phyloP scores from a whole-genome alignment of 2,888 invertebrate genomes.

The Phlogophora meticulosa region DNA sequence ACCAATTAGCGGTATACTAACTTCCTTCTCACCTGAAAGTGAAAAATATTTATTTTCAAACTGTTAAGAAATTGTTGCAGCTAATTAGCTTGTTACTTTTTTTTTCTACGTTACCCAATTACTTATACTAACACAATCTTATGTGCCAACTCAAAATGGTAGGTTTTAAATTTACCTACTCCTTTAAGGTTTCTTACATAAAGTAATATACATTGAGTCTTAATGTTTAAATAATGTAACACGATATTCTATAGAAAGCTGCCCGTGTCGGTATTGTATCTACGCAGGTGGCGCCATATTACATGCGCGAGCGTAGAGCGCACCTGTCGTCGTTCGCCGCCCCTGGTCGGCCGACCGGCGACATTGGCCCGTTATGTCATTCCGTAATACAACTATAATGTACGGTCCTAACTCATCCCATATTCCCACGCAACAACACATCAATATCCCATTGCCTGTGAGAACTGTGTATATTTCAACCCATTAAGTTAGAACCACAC shows the following conservation, averaged over 20 bases:
- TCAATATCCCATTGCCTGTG: slow-evolving; percentile 79
- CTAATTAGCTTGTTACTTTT: neutral
- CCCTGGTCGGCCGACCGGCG: slow-evolving; percentile 69
- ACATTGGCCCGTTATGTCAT: slow-evolving; percentile 85
- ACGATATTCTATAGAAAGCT: slow-evolving; percentile 34
- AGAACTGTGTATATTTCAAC: slow-evolving; percentile 65
- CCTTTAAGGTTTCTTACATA: neutral
- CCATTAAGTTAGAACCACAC: slow-evolving; percentile 56
- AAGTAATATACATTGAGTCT: slow-evolving; percentile 9
- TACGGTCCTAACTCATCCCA: slow-evolving; percentile 76
- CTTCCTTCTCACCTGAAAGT: slow-evolving; percentile 27
- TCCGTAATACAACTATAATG: slow-evolving; percentile 83
- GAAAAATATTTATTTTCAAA: slow-evolving; percentile 17
- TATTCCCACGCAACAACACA: slow-evolving; percentile 84
- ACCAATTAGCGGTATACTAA: slow-evolving; percentile 13
- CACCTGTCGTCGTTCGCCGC: slow-evolving; percentile 76
- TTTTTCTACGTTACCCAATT: neutral
- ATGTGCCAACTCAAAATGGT: neutral
- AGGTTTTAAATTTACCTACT: neutral
- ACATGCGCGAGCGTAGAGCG: slow-evolving; percentile 55
- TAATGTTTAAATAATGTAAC: slow-evolving; percentile 52
- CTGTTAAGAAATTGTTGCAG: neutral
- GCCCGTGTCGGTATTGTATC: slow-evolving; percentile 41
- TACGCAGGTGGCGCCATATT: slow-evolving; percentile 65
- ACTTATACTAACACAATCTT: neutral